Percentiles rank a stretch among this genome's conserved stretches.
These are phyloP conservation scores for Charanyca ferruginea DNA, from an alignment of 2,888 invertebrate genomes.

Conservation along the genomic window DNA sequence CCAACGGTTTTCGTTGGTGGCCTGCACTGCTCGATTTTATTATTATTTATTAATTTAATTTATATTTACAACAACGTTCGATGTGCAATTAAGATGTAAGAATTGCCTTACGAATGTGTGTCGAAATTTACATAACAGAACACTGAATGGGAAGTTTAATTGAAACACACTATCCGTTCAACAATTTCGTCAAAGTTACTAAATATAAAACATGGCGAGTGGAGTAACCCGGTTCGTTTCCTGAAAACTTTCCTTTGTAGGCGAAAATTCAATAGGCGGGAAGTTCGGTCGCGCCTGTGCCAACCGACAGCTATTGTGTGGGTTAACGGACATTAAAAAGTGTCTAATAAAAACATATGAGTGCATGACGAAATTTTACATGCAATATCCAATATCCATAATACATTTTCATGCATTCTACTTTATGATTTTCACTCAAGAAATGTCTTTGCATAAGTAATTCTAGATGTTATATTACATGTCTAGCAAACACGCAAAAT, in stretches of 20 bases:
- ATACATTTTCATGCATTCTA: background rate
- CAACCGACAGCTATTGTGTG: constrained; percentile 76
- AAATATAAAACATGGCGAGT: constrained; percentile 78
- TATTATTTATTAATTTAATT: constrained; percentile 78
- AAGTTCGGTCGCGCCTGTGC: constrained; percentile 77
- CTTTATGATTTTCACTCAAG: background rate
- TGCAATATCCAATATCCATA: too few relatives aligned
- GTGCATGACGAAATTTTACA: constrained; percentile 36
- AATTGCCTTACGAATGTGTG: constrained; percentile 47
- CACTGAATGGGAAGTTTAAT: constrained; percentile 74
- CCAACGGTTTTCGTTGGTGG: constrained; percentile 88
- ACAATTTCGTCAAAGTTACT: constrained; percentile 83
- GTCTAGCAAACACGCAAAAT: constrained; percentile 14
- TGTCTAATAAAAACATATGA: constrained; percentile 69
- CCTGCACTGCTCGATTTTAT: constrained; percentile 79
- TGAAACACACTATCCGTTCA: constrained; percentile 75
- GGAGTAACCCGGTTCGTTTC: constrained; percentile 83
- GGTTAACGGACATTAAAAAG: constrained; percentile 73
- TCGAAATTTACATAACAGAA: constrained; percentile 39
- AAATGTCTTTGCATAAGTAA: background rate
- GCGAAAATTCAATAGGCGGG: constrained; percentile 87
- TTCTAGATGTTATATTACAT: background rate
- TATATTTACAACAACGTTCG: constrained; percentile 56
- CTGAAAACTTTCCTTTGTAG: constrained; percentile 88
- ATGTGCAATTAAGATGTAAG: constrained; percentile 50